Base-by-base conservation (phyloP, 35 echinoderm and acorn worm species). In the Stichopus chloronotus region DNA sequence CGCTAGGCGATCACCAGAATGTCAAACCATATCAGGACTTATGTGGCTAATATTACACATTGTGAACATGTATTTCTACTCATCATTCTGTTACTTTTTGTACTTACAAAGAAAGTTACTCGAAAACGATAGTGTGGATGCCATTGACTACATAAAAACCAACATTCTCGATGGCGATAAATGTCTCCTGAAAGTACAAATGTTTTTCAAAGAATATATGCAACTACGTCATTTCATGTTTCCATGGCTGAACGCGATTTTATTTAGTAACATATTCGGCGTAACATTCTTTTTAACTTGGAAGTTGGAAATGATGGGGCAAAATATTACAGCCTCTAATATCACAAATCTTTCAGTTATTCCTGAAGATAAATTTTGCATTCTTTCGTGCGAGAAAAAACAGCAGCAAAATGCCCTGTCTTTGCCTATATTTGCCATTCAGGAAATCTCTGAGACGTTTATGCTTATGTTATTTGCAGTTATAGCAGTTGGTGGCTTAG, bases 401-500 rank as follows among this genome's bases (percentile, higher is more conserved):
- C 11, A 55, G 53, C 25, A 14, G 55, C 55, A 8, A 54, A 8
- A 52, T 5, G 11, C 13, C 8, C 17, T 5, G 11, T 58, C 2
- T 4, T 20, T 20, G 30, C 25, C 17, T 5, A 82, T 53, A 9
- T 82, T 82, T 85, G 52, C 21, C 24, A 85, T 71, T 52, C 52
- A 25, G 55, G 87, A 71, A 1, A 54, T 89, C 23, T 24, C 8
- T 54, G 87, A 89, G 59, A 89, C 30, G 16, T 60, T 71, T 21
- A 89, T 89, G 87, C 23, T 89, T 9, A 16, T 72, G 57, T 54
- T 63, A 55, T 89, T 89, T 43, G 59, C 87, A 12, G 5, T 89
- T 5, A 7, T 89, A 4, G 87, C 52, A 5, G 87, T 89, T 14
- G 87, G 87, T 25, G 60, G 87, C 57, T 71, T 89, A 43, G 87